Conservation (phyloP, 2,113 vertebrate genomes). For the Zosterops hypoxanthus region DNA sequence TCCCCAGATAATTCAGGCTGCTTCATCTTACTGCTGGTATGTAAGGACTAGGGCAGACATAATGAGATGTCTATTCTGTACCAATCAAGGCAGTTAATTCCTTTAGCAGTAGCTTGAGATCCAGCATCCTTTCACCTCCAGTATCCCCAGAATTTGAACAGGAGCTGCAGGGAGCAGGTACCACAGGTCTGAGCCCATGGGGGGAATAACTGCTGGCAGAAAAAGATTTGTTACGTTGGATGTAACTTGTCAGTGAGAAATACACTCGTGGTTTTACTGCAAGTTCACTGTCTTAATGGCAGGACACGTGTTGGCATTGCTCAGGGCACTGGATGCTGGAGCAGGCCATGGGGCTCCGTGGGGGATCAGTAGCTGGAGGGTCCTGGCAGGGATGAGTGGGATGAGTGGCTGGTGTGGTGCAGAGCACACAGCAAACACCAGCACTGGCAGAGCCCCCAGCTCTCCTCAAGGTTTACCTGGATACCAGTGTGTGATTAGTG, state of each 20-base stretch:
- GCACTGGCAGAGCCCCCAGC: neutral
- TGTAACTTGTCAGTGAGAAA: neutral
- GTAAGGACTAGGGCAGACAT: neutral
- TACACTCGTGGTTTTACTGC: neutral
- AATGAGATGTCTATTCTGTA: neutral
- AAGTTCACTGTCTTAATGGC: neutral
- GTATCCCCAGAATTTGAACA: neutral
- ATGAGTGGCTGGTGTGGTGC: neutral
- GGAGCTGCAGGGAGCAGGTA: neutral
- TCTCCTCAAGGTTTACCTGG: neutral
- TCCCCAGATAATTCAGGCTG: neutral
- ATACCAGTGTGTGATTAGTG: neutral
- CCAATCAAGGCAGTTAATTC: neutral
- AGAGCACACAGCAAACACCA: neutral
- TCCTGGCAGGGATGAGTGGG: neutral
- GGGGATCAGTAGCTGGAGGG: neutral
- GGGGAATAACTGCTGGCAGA: neutral
- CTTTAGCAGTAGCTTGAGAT: neutral
- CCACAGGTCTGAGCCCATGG: neutral
- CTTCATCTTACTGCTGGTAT: neutral
- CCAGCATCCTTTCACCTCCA: neutral
- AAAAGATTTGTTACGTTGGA: neutral
- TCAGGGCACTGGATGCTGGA: neutral
- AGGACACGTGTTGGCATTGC: neutral
- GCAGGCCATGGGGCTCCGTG: rapidly evolving